Conservation (phyloP, 2,888 invertebrate genomes). For the Agonopterix subpropinquella region DNA sequence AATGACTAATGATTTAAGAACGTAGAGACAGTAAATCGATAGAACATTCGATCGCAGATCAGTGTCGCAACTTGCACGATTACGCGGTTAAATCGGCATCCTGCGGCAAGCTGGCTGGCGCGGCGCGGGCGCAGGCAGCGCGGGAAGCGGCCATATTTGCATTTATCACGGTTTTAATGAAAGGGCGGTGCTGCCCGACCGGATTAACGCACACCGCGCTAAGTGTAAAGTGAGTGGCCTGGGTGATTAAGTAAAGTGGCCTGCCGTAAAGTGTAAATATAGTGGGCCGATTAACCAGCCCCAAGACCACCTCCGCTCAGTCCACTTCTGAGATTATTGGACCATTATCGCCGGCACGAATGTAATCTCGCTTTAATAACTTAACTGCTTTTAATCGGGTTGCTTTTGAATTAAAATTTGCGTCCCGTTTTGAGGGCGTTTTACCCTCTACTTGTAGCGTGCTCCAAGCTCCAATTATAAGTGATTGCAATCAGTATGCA, state of each 20-base stretch:
- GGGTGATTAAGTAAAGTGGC: constrained; percentile 33
- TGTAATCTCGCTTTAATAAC: constrained; percentile 21
- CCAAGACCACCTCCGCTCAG: constrained; percentile 1
- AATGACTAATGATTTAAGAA: constrained; percentile 1
- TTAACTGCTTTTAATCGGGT: constrained; percentile 14
- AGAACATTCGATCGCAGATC: constrained; percentile 12
- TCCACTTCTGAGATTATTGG: constrained; percentile 21
- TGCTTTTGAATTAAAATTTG: constrained; percentile 10
- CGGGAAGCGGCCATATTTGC: constrained; percentile 11
- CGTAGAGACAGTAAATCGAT: neutral
- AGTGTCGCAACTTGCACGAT: constrained; percentile 15
- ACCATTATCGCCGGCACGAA: constrained; percentile 24
- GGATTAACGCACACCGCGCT: constrained; percentile 14
- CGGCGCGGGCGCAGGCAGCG: constrained; percentile 5
- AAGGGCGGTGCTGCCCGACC: constrained; percentile 14
- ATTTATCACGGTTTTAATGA: constrained; percentile 14
- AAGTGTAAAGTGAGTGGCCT: constrained; percentile 29
- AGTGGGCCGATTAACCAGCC: constrained; percentile 12
- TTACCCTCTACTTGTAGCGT: neutral
- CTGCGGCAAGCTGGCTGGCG: neutral
- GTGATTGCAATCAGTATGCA: neutral
- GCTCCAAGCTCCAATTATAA: no score
- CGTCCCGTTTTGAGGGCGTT: constrained; percentile 11
- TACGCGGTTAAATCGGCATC: constrained; percentile 12
- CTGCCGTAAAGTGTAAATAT: constrained; percentile 30